Evolutionary conservation across 2,113 vertebrate genomes (phyloP), one percentile per base, ranked within the genome.

Genomic region (Dendropsophus ebraccatus): DNA sequence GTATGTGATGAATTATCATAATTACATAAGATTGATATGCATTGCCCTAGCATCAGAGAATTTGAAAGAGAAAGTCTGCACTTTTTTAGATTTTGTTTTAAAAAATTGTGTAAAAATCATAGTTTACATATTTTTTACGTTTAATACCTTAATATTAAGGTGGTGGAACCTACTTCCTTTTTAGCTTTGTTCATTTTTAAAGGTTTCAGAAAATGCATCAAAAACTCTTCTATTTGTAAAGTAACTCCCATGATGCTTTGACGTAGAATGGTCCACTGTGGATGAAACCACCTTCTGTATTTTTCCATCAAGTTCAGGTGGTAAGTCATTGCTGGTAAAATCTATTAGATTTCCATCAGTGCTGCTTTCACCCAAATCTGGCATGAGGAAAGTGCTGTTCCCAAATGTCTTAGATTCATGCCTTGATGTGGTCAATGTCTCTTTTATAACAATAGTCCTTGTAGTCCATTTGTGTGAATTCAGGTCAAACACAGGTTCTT

Each of bases 121-220:
- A n/a, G n/a, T n/a, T n/a, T n/a, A n/a, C n/a, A n/a, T n/a, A n/a
- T n/a, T n/a, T n/a, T n/a, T n/a, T n/a, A n/a, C n/a, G n/a, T n/a
- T n/a, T n/a, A n/a, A n/a, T n/a, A n/a, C n/a, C n/a, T n/a, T n/a
- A n/a, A n/a, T n/a, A n/a, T n/a, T n/a, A n/a, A n/a, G n/a, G n/a
- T n/a, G 13, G n/a, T 35, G 19, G 10, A 56, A 41, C n/a, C 23
- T 50, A 13, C 62, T 35, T 50, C 21, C 14, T n/a, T n/a, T n/a
- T 37, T 13, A 65, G 17, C 35, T 49, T 14, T 78, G 16, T 80
- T 23, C 30, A 28, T 47, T 28, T 28, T 60, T 81, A 25, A 81
- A 5, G 41, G 52, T 32, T 47, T 25, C 77, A 50, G 25, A 49
- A 81, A 81, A 86, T 17, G 25, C 47, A 81, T 86, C 65, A 86